Evolutionary conservation across 2,113 vertebrate genomes (phyloP).

Genomic region (Zosterops hypoxanthus): DNA sequence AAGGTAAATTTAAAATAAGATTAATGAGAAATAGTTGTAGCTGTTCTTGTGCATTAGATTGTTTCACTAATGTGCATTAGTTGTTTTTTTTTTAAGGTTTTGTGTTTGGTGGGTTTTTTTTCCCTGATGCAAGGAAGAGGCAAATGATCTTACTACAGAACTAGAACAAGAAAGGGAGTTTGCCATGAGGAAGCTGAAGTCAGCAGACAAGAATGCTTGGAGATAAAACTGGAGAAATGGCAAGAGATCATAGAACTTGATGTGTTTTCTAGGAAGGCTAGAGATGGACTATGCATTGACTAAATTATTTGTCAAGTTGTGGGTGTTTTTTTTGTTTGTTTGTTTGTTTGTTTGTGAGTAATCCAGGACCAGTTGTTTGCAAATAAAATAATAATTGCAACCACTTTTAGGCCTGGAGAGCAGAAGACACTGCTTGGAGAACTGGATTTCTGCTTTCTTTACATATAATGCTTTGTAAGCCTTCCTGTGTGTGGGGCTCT

Average conservation of each 20-base stretch:
- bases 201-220: background rate
- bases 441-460: background rate
- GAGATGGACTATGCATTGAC: background rate
- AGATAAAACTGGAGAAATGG: background rate
- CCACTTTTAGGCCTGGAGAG: background rate
- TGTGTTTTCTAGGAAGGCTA: background rate
- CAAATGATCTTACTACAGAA: background rate
- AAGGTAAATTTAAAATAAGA: background rate
- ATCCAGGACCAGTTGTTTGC: background rate
- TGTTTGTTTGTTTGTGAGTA: background rate
- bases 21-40: background rate
- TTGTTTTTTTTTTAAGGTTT: background rate
- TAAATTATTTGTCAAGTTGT: background rate
- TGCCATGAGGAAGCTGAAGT: background rate
- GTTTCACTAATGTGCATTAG: background rate
- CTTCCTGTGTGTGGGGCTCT: background rate
- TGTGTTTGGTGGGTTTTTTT: background rate
- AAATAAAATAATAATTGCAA: background rate
- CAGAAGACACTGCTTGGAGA: background rate
- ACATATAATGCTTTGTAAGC: background rate
- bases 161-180: background rate
- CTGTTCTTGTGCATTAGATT: background rate
- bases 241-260: background rate
- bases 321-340: rapidly evolving
- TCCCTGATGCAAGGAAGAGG: background rate